These are phyloP conservation scores for Drosophila bipectinata DNA, from an alignment of 1,140 invertebrate species.

Conservation along the genomic window DNA sequence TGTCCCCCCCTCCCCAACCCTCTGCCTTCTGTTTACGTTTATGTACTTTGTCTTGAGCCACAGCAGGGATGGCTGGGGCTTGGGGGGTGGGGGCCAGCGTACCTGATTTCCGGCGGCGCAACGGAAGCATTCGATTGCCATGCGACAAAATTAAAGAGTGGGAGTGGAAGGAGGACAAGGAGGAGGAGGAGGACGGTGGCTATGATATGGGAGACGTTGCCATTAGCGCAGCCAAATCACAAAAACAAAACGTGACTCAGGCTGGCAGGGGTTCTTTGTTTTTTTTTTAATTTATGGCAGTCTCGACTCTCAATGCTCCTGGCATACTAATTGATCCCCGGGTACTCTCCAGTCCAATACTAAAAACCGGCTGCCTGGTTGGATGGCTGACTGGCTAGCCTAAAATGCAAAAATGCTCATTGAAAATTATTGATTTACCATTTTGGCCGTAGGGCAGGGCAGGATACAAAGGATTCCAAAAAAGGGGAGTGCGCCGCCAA, in stretches of 20 bases:
- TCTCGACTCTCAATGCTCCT: slow-evolving; percentile 13
- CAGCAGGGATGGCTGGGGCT: slow-evolving; percentile 9
- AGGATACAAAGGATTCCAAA: slow-evolving; percentile 12
- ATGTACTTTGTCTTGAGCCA: slow-evolving; percentile 29
- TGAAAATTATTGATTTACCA: slow-evolving; percentile 77
- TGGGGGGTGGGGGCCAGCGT: slow-evolving; percentile 24
- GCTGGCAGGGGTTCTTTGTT: background rate
- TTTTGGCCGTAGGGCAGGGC: slow-evolving; percentile 37
- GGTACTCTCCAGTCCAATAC: background rate
- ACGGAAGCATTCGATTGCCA: slow-evolving; percentile 78
- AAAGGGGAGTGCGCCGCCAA: slow-evolving; percentile 20
- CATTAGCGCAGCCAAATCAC: slow-evolving; percentile 24
- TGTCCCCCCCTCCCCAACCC: background rate
- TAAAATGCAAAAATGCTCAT: slow-evolving; percentile 69
- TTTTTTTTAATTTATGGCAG: background rate
- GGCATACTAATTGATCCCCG: slow-evolving; percentile 56
- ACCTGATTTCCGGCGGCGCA: slow-evolving; percentile 76
- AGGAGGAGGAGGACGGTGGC: background rate
- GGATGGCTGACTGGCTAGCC: background rate
- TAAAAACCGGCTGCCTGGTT: background rate
- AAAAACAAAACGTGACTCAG: slow-evolving; percentile 47
- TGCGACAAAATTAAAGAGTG: slow-evolving; percentile 36
- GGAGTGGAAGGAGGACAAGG: slow-evolving; percentile 2
- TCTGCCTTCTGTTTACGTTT: background rate
- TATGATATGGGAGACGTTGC: slow-evolving; percentile 29